phyloP scores from a whole-genome alignment of 2,888 invertebrate species.

The Brenthis hecate region DNA sequence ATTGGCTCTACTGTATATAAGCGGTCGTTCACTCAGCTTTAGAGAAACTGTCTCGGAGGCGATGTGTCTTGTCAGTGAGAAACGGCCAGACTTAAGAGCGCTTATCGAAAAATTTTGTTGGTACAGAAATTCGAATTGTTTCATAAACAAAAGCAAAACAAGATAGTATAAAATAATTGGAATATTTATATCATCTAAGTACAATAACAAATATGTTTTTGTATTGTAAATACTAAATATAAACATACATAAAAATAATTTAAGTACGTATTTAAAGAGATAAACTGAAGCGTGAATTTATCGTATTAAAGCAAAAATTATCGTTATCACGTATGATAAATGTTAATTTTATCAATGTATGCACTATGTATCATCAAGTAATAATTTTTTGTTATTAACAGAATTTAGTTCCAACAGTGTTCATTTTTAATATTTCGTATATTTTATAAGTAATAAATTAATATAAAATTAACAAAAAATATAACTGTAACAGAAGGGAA shows the following conservation, averaged over 20 bases:
- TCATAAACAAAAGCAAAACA: background rate
- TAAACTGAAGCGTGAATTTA: conserved; percentile 1
- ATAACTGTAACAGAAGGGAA: no score
- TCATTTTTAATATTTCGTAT: no score
- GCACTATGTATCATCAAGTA: background rate
- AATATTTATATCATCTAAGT: background rate
- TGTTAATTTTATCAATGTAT: conserved; percentile 10
- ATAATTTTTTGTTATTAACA: background rate
- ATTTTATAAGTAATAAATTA: no score
- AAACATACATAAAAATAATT: background rate
- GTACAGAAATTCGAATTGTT: conserved; percentile 1
- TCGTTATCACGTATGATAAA: conserved; percentile 19
- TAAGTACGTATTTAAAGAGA: background rate
- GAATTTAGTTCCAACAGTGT: background rate
- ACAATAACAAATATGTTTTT: background rate
- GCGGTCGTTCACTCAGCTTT: conserved; percentile 39
- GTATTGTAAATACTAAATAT: background rate
- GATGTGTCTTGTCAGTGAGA: conserved; percentile 32
- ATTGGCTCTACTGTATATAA: conserved; percentile 32
- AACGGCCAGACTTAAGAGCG: conserved; percentile 31
- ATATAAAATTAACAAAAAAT: no score
- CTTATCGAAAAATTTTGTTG: conserved; percentile 34
- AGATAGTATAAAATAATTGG: background rate
- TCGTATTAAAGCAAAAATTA: conserved; percentile 9
- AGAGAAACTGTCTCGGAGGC: conserved; percentile 35